phyloP scores from a whole-genome alignment of 2,888 invertebrate species.

The Myopa testacea region DNA sequence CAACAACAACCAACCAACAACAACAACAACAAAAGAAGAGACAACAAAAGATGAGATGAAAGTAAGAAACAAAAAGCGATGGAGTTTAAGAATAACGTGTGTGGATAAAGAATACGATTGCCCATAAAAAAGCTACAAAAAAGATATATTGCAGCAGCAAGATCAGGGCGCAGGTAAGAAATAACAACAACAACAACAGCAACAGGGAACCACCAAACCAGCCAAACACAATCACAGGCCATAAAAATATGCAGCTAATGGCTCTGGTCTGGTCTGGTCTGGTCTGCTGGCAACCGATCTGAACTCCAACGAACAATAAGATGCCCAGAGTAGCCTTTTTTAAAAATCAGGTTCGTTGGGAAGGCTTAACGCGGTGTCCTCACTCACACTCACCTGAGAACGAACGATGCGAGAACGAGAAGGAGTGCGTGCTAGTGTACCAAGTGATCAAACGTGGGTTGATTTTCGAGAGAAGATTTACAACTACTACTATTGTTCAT shows the following conservation, averaged over 20 bases:
- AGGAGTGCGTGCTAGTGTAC: too few relatives aligned
- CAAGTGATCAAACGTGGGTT: too few relatives aligned
- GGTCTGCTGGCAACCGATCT: slow-evolving; percentile 5
- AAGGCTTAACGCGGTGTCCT: too few relatives aligned
- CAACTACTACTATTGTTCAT: too few relatives aligned
- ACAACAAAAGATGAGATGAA: background rate
- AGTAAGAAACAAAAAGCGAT: slow-evolving; percentile 47
- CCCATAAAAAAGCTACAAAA: slow-evolving; percentile 64
- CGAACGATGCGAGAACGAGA: too few relatives aligned
- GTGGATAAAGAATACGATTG: slow-evolving; percentile 55
- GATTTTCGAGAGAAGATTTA: too few relatives aligned
- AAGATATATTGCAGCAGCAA: slow-evolving; percentile 63
- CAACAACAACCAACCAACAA: slow-evolving; percentile 25
- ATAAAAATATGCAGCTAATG: slow-evolving; percentile 57
- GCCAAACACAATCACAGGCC: slow-evolving; percentile 22
- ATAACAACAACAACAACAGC: background rate
- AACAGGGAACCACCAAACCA: slow-evolving; percentile 1
- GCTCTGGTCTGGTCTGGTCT: slow-evolving; percentile 39
- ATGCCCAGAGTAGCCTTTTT: background rate
- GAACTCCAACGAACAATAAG: slow-evolving; percentile 17
- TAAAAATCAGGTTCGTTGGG: too few relatives aligned
- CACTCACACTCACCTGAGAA: too few relatives aligned
- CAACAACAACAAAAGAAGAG: background rate
- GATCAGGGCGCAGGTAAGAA: slow-evolving; percentile 48
- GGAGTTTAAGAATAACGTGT: slow-evolving; percentile 50